Evolutionary conservation across 2,888 invertebrate species (phyloP).

Genomic region (Lymantria dispar): DNA sequence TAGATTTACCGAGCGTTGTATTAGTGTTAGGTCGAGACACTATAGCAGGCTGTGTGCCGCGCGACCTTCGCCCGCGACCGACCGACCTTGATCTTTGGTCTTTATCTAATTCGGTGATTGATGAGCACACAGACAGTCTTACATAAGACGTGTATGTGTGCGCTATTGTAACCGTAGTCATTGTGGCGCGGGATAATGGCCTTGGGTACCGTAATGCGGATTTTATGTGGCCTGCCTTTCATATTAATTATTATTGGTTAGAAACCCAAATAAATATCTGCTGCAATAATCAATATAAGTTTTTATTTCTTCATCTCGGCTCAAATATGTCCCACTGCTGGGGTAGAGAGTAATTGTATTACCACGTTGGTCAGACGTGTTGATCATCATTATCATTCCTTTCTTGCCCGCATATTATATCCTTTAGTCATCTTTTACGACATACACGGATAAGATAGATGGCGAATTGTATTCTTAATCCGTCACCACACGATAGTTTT

Average conservation of each 20-base stretch:
- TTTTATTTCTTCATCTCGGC: too few relatives aligned
- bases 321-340: too few relatives aligned
- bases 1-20: too few relatives aligned
- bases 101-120: slow-evolving; percentile 6
- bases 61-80: background rate
- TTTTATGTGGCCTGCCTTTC: background rate
- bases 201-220: background rate
- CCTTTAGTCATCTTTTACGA: too few relatives aligned
- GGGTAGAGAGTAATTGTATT: too few relatives aligned
- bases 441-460: too few relatives aligned
- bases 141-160: background rate
- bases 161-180: background rate
- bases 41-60: background rate
- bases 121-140: background rate
- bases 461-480: too few relatives aligned
- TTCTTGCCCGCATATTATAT: too few relatives aligned
- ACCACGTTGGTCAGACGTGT: too few relatives aligned
- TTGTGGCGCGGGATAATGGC: background rate
- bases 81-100: slow-evolving; percentile 6
- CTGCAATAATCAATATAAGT: too few relatives aligned
- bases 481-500: too few relatives aligned
- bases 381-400: too few relatives aligned
- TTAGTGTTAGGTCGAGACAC: background rate
- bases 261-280: background rate
- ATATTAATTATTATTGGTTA: background rate